phyloP scores from a whole-genome alignment of 2,888 invertebrate species.

The Melanostoma scalare region DNA sequence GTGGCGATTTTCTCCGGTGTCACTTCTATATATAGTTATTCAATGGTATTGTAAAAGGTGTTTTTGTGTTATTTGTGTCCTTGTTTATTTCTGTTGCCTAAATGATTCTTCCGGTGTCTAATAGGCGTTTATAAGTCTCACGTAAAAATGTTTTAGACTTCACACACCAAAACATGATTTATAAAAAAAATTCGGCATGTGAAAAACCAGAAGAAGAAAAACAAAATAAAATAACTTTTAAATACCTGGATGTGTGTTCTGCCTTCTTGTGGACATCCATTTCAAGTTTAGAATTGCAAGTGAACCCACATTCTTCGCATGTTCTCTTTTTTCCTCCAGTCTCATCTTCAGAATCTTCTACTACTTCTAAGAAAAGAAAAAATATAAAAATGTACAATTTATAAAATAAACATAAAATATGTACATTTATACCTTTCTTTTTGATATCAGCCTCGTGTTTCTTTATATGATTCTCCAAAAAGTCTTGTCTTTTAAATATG shows the following conservation, averaged over 20 bases:
- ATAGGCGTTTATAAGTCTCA: no score
- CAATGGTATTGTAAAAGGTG: no score
- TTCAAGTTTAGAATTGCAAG: slow-evolving; percentile 6
- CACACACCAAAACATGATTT: no score
- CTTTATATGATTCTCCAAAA: slow-evolving; percentile 48
- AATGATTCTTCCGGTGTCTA: no score
- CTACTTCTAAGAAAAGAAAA: slow-evolving; percentile 7
- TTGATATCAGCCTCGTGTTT: slow-evolving; percentile 53
- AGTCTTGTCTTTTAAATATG: slow-evolving; percentile 49
- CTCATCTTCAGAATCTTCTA: slow-evolving; percentile 11
- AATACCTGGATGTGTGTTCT: slow-evolving; percentile 41
- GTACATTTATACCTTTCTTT: slow-evolving; percentile 32
- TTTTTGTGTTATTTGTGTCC: no score
- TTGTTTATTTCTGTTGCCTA: no score
- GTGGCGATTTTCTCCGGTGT: no score
- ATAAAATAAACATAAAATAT: not conserved
- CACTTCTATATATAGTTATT: no score
- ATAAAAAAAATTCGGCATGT: no score
- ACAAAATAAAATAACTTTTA: not conserved
- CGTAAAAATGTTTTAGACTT: no score
- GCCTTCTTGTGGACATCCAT: slow-evolving; percentile 10
- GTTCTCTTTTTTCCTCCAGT: not conserved
- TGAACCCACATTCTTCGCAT: slow-evolving; percentile 41
- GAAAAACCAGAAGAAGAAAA: no score
- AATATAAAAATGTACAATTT: not conserved